Evolutionary conservation across 2,113 vertebrate genomes (phyloP), one percentile per base, ranked within the genome.

Genomic region (Antennarius striatus): DNA sequence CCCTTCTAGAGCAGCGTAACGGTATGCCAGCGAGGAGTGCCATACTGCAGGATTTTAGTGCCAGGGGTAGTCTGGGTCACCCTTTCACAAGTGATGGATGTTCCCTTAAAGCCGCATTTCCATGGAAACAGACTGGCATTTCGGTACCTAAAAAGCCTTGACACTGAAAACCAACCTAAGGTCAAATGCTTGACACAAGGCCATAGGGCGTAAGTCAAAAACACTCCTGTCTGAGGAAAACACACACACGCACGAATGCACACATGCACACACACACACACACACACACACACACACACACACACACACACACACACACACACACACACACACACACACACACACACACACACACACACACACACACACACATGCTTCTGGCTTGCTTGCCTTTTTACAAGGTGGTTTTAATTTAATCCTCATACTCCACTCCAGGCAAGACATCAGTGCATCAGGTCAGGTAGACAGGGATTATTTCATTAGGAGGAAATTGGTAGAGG

Each of bases 41-140:
- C 84, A 84, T 68, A 59, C 57, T 2, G 47, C 65, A 6, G 73
- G 75, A 82, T 85, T 75, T 80, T 71, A 77, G 70, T 36, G 63
- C 57, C 56, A 43, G 77, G 71, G 71, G 47, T 77, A 69, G 68
- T 74, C 75, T 57, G 64, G 84, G 73, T 79, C 64, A 51, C 43
- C 59, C 64, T 78, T 57, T 59, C 51, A 47, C 59, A 56, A n/a
- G 53, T 74, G 70, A 84, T 71, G 58, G 65, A 80, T 70, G 57
- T 72, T 81, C 63, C 67, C 60, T 63, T 45, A 49, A 72, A 75
- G 79, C 68, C 69, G 53, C 66, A 53, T 79, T 55, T 80, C 83
- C 82, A 77, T 80, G 79, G 83, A 77, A 81, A 85, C 84, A 77
- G 73, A 77, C 79, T 61, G 58, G 80, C 75, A 77, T 61, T 58